Evolutionary conservation across 2,797 vertebrate genomes (phyloP).

Genomic region (Tachyglossus aculeatus): DNA sequence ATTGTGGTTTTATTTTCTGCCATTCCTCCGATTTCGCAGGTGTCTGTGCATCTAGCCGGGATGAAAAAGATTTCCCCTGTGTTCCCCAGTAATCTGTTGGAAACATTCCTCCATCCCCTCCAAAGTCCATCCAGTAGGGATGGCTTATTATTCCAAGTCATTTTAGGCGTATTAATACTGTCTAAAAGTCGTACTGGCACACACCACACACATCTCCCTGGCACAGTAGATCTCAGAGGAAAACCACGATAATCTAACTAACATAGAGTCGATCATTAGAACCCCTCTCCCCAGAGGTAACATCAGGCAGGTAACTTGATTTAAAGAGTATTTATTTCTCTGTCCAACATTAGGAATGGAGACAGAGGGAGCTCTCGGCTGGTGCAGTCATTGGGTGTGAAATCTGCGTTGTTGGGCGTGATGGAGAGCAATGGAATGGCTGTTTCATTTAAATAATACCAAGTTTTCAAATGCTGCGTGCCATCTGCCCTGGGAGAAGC

Average conservation of each 20-base stretch:
- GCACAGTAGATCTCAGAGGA: slow-evolving; percentile 51
- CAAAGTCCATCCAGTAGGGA: slow-evolving; percentile 67
- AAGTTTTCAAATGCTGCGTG: slow-evolving; percentile 6
- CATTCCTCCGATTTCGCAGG: slow-evolving; percentile 66
- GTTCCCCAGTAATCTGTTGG: slow-evolving; percentile 73
- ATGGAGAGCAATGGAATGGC: slow-evolving; percentile 22
- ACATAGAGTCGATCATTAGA: slow-evolving; percentile 45
- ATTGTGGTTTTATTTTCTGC: slow-evolving; percentile 16
- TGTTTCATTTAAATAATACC: slow-evolving; percentile 32
- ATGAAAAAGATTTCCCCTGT: slow-evolving; percentile 72
- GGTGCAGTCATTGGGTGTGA: slow-evolving; percentile 42
- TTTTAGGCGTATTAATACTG: slow-evolving; percentile 66
- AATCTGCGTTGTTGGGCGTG: slow-evolving; percentile 43
- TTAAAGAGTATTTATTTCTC: slow-evolving; percentile 54
- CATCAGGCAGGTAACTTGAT: slow-evolving; percentile 49
- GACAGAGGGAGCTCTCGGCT: slow-evolving; percentile 15
- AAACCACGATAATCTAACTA: slow-evolving; percentile 44
- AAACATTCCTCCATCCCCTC: slow-evolving; percentile 73
- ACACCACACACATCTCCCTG: slow-evolving; percentile 44
- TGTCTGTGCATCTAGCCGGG: slow-evolving; percentile 70
- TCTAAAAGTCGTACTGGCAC: slow-evolving; percentile 70
- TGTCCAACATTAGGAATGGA: slow-evolving; percentile 38
- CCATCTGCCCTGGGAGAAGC: slow-evolving; percentile 18
- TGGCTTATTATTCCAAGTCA: slow-evolving; percentile 71
- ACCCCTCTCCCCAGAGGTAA: slow-evolving; percentile 46